A percentile compares a stretch with the other conserved stretches of the same genome.
Evolutionary conservation across 2,888 invertebrate species (phyloP).

Genomic region (Leucozona laternaria): DNA sequence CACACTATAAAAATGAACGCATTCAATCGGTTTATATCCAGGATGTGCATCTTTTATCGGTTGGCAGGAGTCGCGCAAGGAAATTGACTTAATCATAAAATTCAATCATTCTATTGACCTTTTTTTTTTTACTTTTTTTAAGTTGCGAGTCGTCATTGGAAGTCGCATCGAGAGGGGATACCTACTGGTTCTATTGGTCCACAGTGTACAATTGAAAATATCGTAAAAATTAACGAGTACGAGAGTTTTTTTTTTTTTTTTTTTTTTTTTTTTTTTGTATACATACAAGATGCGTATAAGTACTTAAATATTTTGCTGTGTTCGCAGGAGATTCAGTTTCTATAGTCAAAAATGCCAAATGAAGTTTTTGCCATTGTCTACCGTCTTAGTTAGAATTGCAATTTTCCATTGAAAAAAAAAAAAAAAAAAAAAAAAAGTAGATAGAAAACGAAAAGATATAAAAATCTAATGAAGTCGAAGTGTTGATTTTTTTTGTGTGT

Average conservation of each 20-base stretch:
- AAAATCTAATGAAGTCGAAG: conserved; percentile 71
- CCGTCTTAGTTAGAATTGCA: conserved; percentile 36
- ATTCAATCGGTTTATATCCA: conserved; percentile 67
- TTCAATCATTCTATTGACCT: conserved; percentile 77
- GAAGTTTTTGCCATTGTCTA: conserved; percentile 52
- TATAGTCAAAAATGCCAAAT: background rate
- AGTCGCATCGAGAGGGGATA: conserved; percentile 25
- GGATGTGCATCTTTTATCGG: conserved; percentile 63
- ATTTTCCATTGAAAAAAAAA: background rate
- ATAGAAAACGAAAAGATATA: conserved; percentile 23
- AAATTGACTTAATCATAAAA: conserved; percentile 76
- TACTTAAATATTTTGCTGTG: conserved; percentile 36
- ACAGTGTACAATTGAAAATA: conserved; percentile 64
- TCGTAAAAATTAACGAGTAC: conserved; percentile 72
- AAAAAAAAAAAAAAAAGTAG: background rate
- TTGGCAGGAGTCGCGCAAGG: conserved; percentile 38
- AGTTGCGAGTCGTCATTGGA: background rate
- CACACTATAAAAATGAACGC: conserved; percentile 53
- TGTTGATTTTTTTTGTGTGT: conserved; percentile 42
- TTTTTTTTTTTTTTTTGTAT: conserved; percentile 9
- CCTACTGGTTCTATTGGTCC: conserved; percentile 55
- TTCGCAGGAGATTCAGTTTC: conserved; percentile 50
- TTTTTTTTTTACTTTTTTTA: conserved; percentile 46
- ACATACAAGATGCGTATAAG: background rate
- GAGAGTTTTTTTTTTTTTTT: background rate